Base-by-base conservation (phyloP, 2,797 vertebrate genomes). In the Chelidonichthys spinosus region DNA sequence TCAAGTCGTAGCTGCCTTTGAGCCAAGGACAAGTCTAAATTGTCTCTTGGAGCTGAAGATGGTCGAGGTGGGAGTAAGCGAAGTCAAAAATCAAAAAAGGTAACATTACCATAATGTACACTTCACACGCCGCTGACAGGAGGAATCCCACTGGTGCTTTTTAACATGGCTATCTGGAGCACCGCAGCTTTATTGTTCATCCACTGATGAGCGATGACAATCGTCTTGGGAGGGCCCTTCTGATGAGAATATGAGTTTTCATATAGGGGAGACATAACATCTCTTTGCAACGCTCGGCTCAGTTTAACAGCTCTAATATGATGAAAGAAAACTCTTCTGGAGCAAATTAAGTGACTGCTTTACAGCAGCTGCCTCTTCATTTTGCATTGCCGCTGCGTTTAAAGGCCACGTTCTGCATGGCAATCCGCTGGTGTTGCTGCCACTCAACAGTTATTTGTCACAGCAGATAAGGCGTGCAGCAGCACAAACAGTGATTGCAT, bases 11-110 rank as follows among this genome's bases (percentile, higher is more conserved):
- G 86, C 81, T 91, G 93, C 91, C 87, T 93, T 92, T 93, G 91
- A 94, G 92, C 93, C 91, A 94, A 95, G 93, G 94, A 94, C 92
- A 77, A 89, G 81, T 85, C 89, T 88, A 93, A 94, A 94, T 93
- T 92, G 93, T 93, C 87, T 94, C 78, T 87, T 82, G 82, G 85
- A 92, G 73, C 81, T 81, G 74, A 81, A 82, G 85, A 90, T 74
- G 81, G 78, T 64, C 55, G 74, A 90, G 85, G 76, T 88, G 85
- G 79, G 55, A 73, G 81, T 85, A 40, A 86, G 90, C 87, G 89
- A 89, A 92, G 74, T 83, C 25, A 81, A 90, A 91, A 92, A 93
- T 90, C 82, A 87, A 88, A 85, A 88, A 86, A 84, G 82, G 58
- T 77, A 39, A 69, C 68, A 87, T 92, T 90, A 85, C 49, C 71